Conservation (phyloP, 2,888 invertebrate species). For the Drosophila meridiana region DNA sequence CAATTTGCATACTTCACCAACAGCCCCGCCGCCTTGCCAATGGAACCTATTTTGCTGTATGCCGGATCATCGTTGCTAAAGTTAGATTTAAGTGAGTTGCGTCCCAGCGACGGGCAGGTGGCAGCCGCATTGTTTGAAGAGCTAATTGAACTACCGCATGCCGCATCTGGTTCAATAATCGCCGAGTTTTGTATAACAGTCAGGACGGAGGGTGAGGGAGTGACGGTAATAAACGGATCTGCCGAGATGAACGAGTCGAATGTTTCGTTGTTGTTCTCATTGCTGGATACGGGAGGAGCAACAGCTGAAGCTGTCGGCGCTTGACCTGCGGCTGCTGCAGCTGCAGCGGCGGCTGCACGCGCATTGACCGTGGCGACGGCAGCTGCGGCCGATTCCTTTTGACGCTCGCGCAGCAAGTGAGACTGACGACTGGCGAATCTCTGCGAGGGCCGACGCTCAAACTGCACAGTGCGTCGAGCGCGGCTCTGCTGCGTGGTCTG, state of each 20-base stretch:
- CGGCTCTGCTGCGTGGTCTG: conserved; percentile 97
- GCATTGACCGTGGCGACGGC: conserved; percentile 81
- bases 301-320: conserved; percentile 45
- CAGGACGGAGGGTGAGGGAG: conserved; percentile 84
- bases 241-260: conserved; percentile 76
- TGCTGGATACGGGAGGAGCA: conserved; percentile 42
- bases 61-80: conserved; percentile 85
- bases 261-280: conserved; percentile 64
- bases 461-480: conserved; percentile 96
- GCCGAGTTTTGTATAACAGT: conserved; percentile 84
- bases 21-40: conserved; percentile 86
- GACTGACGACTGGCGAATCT: conserved; percentile 97
- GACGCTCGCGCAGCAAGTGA: conserved; percentile 93
- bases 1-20: conserved; percentile 80
- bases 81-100: conserved; percentile 85
- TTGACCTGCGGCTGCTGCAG: conserved; percentile 56
- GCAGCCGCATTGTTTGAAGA: conserved; percentile 80
- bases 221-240: conserved; percentile 74
- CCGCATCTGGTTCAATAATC: conserved; percentile 74
- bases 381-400: conserved; percentile 85
- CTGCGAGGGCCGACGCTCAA: conserved; percentile 98
- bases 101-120: conserved; percentile 82
- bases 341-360: conserved; percentile 77
- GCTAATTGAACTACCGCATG: conserved; percentile 80
- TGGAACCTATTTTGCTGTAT: conserved; percentile 84